These are phyloP conservation scores for Hylomyscus alleni DNA, from an alignment of 2,797 vertebrate genomes.

Conservation along the genomic window DNA sequence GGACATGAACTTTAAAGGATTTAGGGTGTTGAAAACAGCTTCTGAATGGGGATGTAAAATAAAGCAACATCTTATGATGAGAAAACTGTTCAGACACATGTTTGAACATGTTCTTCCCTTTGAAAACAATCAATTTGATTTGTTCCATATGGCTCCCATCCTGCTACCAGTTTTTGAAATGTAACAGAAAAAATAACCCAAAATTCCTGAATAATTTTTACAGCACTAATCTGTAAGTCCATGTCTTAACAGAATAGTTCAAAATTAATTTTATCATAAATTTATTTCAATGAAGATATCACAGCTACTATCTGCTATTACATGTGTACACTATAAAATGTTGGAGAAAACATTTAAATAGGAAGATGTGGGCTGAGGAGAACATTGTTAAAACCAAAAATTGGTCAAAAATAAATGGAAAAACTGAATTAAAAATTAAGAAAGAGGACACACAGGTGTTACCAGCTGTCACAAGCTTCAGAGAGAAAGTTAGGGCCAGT, in stretches of 20 bases:
- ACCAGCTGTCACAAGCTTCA: constrained; percentile 56
- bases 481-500: background rate
- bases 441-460: constrained; percentile 38
- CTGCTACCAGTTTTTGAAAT: background rate
- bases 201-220: constrained; percentile 50
- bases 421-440: constrained; percentile 57
- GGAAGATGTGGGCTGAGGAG: constrained; percentile 70
- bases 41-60: background rate
- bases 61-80: too few relatives aligned
- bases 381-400: constrained; percentile 58
- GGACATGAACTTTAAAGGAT: background rate
- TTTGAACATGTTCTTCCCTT: background rate
- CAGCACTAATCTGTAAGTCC: constrained; percentile 49
- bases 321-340: constrained; percentile 65
- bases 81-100: background rate
- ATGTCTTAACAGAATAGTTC: constrained; percentile 55
- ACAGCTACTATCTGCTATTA: constrained; percentile 67
- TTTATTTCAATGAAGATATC: constrained; percentile 66
- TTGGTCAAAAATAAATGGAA: background rate
- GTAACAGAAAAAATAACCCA: constrained; percentile 41
- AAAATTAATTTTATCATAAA: constrained; percentile 74
- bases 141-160: background rate
- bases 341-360: constrained; percentile 73
- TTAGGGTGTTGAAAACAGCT: background rate
- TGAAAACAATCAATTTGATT: constrained; percentile 40